Percentiles rank a stretch among this genome's conserved stretches.
These are phyloP conservation scores for Apamea anceps DNA, from an alignment of 2,888 invertebrate species.

Conservation along the genomic window DNA sequence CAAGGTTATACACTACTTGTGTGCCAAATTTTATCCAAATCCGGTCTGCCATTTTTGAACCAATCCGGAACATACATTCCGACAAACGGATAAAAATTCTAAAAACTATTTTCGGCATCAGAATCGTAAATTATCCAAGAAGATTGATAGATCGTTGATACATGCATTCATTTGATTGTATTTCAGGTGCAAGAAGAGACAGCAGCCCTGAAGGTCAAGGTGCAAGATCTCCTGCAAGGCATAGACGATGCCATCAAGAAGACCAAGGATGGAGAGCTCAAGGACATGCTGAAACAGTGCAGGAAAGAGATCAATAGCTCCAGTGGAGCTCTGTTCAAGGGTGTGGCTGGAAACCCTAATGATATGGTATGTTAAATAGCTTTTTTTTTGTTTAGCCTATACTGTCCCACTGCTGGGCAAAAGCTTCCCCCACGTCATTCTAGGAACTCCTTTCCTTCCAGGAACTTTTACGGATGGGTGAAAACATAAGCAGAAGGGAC, in stretches of 20 bases:
- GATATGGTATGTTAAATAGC: slow-evolving; percentile 61
- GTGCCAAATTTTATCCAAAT: not conserved
- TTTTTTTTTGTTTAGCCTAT: too few relatives aligned
- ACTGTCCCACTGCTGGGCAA: too few relatives aligned
- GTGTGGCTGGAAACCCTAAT: slow-evolving; percentile 48
- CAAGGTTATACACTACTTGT: not conserved
- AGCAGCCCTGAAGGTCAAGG: slow-evolving; percentile 64
- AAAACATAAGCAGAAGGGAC: too few relatives aligned
- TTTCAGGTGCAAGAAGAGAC: slow-evolving; percentile 74
- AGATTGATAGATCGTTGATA: not conserved
- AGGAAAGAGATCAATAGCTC: slow-evolving; percentile 56
- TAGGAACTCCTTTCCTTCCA: too few relatives aligned
- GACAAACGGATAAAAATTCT: not conserved
- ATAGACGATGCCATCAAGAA: slow-evolving; percentile 69
- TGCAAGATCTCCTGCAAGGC: slow-evolving; percentile 69
- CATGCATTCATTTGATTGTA: not conserved
- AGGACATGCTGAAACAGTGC: slow-evolving; percentile 56
- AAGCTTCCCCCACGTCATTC: too few relatives aligned
- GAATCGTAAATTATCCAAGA: not conserved
- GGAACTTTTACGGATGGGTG: too few relatives aligned
- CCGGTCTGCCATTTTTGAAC: not conserved
- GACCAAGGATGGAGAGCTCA: slow-evolving; percentile 59
- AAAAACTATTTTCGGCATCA: too few relatives aligned
- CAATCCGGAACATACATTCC: not conserved
- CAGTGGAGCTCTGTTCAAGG: slow-evolving; percentile 53